phyloP scores from a whole-genome alignment of 2,113 vertebrate genomes.

The Carassius carassius region DNA sequence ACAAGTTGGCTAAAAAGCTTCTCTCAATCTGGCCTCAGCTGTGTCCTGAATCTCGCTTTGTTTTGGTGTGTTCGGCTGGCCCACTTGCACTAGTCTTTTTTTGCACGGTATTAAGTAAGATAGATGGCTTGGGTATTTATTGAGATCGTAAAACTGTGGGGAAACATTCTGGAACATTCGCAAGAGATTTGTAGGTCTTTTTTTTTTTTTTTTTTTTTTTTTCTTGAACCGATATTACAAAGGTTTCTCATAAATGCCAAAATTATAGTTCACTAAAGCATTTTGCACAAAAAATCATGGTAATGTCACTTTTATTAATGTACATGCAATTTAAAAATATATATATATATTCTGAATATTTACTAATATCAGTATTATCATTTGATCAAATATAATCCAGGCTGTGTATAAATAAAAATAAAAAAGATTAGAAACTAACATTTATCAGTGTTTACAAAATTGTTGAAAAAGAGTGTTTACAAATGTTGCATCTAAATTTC shows the following conservation, averaged over 20 bases:
- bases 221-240: slow-evolving; percentile 58
- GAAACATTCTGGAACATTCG: slow-evolving; percentile 52
- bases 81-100: slow-evolving; percentile 73
- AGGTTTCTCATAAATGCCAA: slow-evolving; percentile 81
- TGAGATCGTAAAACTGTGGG: slow-evolving; percentile 52
- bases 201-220: slow-evolving; percentile 29
- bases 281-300: slow-evolving; percentile 80
- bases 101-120: slow-evolving; percentile 78
- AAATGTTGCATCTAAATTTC: slow-evolving; percentile 67
- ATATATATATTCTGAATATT: slow-evolving; percentile 74
- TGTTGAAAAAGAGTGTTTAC: slow-evolving; percentile 74
- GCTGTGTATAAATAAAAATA: slow-evolving; percentile 66
- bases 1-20: slow-evolving; percentile 20
- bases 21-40: neutral
- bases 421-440: slow-evolving; percentile 68
- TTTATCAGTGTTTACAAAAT: slow-evolving; percentile 78
- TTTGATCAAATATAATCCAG: slow-evolving; percentile 77
- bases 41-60: slow-evolving; percentile 18
- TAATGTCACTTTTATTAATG: slow-evolving; percentile 80
- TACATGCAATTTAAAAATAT: slow-evolving; percentile 73
- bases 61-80: slow-evolving; percentile 60
- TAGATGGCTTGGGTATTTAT: slow-evolving; percentile 62
- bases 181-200: slow-evolving; percentile 55
- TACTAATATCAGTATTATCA: slow-evolving; percentile 74
- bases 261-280: slow-evolving; percentile 84